These are phyloP conservation scores for Apotomis capreana DNA, from an alignment of 2,888 invertebrate genomes.

Conservation along the genomic window DNA sequence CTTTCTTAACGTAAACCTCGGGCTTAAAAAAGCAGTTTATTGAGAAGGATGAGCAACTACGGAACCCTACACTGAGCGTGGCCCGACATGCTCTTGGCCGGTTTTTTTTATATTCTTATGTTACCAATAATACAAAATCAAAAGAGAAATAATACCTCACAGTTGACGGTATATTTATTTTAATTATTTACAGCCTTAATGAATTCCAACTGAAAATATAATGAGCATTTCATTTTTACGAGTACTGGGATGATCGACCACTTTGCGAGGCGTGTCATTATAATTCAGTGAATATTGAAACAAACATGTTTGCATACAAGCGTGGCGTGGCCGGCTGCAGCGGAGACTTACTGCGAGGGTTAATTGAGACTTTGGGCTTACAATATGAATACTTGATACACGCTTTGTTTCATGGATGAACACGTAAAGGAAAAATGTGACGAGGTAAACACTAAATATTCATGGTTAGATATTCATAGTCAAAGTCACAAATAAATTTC, in stretches of 20 bases:
- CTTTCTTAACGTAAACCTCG: too few relatives aligned
- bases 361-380: neutral
- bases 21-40: too few relatives aligned
- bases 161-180: constrained; percentile 1
- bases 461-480: too few relatives aligned
- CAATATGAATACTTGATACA: too few relatives aligned
- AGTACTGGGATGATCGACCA: constrained; percentile 17
- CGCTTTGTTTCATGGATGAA: too few relatives aligned
- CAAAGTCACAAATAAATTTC: too few relatives aligned
- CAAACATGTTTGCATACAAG: constrained; percentile 9
- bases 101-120: too few relatives aligned
- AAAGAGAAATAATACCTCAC: neutral
- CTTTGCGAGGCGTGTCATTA: constrained; percentile 15
- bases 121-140: neutral
- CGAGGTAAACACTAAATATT: too few relatives aligned
- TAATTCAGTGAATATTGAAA: constrained; percentile 32
- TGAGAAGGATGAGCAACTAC: too few relatives aligned
- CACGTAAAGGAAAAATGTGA: too few relatives aligned
- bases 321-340: neutral
- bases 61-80: too few relatives aligned
- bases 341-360: neutral
- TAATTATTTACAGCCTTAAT: constrained; percentile 21
- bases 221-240: constrained; percentile 23
- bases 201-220: constrained; percentile 27
- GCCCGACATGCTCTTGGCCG: too few relatives aligned